Evolutionary conservation across 2,888 invertebrate genomes (phyloP).

Genomic region (Hypselothyrea guttata): DNA sequence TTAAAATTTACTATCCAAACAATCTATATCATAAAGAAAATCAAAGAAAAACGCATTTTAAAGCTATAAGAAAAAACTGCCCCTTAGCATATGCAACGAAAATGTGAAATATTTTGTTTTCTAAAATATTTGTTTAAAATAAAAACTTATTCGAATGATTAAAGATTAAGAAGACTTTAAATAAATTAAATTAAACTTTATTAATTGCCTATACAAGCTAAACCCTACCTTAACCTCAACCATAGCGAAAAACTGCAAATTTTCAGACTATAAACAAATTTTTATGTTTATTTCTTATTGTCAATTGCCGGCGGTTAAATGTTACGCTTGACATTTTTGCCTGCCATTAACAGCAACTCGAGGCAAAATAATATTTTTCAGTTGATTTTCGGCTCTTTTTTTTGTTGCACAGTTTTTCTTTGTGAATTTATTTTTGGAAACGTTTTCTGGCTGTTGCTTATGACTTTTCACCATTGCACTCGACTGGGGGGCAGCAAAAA

Average conservation of each 20-base stretch:
- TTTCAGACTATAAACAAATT: background rate
- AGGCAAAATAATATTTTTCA: conserved; percentile 13
- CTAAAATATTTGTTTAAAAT: too few species aligned
- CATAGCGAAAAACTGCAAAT: too few species aligned
- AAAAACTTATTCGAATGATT: too few species aligned
- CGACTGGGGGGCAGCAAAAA: conserved; percentile 31
- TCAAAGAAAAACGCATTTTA: too few species aligned
- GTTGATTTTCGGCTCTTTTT: conserved; percentile 23
- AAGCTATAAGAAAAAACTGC: too few species aligned
- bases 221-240: background rate
- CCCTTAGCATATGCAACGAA: too few species aligned
- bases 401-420: conserved; percentile 13
- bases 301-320: conserved; percentile 23
- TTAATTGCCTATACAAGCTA: too few species aligned
- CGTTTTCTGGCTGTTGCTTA: conserved; percentile 44
- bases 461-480: conserved; percentile 76
- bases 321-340: conserved; percentile 66
- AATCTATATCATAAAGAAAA: too few species aligned
- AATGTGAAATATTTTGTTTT: too few species aligned
- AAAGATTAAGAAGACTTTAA: too few species aligned
- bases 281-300: conserved; percentile 2
- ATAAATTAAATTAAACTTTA: too few species aligned
- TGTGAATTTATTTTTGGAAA: conserved; percentile 13
- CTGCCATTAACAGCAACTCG: conserved; percentile 65
- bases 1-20: too few species aligned